Evolutionary conservation across 2,888 invertebrate species (phyloP), one percentile per base, ranked within the genome.

Genomic region (Xestia ashworthii): DNA sequence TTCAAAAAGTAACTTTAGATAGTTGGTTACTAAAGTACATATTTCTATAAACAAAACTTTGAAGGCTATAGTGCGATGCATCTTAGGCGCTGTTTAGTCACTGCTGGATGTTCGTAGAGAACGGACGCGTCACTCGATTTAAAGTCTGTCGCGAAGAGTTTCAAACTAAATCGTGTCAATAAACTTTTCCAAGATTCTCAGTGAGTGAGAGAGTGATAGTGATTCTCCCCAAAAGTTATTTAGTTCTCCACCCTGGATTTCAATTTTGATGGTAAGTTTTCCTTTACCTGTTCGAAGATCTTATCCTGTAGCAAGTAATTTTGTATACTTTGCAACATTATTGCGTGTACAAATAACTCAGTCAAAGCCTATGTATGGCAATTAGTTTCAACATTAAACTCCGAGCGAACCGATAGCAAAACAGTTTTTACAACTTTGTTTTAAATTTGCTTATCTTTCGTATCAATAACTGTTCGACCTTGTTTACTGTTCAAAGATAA

Each of bases 191-290:
- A 60, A 87, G 89, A 90, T 91, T 88, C 79, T 81, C 87, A 88
- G 92, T 89, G 87, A 89, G 92, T 93, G 91, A 85, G 72, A 74
- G 71, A 89, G 91, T 92, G 90, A 77, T 85, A 87, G 90, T 89
- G 91, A 81, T 85, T 87, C 84, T 78, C 87, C 83, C 25, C 69
- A 76, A 77, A 86, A 87, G 73, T 85, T 89, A 76, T 46, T 19
- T 53, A 88, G 86, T 77, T 88, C 81, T 87, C 87, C 95, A 95
- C 89, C 92, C 95, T 95, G 95, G 95, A 95, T 95, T 93, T 93
- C 92, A 91, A 92, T 88, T 88, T 92, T 87, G 92, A 94, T 91
- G 95, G 95, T 95, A 91, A 87, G 92, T 67, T 85, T 83, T 80
- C 38, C 76, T 65, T 83, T 80, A 80, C 78, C 67, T 67, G 76